A percentile compares a stretch with the other conserved stretches of the same genome.
phyloP scores from a whole-genome alignment of 1,140 invertebrate genomes.

The Papilio glaucus region DNA sequence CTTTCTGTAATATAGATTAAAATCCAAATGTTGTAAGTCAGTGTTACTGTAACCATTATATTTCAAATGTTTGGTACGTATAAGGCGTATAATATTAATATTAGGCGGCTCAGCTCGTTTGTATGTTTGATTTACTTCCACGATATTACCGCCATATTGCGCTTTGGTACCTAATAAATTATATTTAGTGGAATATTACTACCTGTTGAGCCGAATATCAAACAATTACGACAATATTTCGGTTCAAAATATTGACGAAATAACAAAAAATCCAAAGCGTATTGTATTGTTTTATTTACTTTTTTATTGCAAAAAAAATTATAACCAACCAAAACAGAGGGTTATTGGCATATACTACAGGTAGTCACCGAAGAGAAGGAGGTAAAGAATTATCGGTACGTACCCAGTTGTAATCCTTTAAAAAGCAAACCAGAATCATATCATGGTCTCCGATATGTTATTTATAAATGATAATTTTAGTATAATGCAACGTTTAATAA shows the following conservation, averaged over 20 bases:
- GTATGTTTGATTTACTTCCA: slow-evolving; percentile 13
- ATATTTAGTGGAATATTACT: neutral
- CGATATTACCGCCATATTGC: neutral
- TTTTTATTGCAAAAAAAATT: too few species aligned
- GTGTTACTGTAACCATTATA: neutral
- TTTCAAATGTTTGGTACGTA: neutral
- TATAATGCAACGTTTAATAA: slow-evolving; percentile 10
- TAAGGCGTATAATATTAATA: neutral
- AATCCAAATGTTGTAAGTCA: too few species aligned
- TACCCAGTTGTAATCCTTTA: neutral
- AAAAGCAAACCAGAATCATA: too few species aligned
- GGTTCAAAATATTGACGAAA: too few species aligned
- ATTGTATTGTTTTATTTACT: too few species aligned
- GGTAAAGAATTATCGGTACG: too few species aligned
- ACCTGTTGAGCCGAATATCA: neutral
- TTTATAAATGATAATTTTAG: neutral
- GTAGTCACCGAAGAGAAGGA: too few species aligned
- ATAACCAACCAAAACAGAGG: too few species aligned
- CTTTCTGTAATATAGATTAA: too few species aligned
- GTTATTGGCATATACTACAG: too few species aligned
- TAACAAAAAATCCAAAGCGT: too few species aligned
- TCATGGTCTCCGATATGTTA: too few species aligned
- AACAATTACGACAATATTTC: slow-evolving; percentile 4
- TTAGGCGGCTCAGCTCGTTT: neutral
- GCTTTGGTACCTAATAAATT: neutral